These are phyloP conservation scores for Chionis minor DNA, from an alignment of 2,113 vertebrate genomes.

Conservation along the genomic window DNA sequence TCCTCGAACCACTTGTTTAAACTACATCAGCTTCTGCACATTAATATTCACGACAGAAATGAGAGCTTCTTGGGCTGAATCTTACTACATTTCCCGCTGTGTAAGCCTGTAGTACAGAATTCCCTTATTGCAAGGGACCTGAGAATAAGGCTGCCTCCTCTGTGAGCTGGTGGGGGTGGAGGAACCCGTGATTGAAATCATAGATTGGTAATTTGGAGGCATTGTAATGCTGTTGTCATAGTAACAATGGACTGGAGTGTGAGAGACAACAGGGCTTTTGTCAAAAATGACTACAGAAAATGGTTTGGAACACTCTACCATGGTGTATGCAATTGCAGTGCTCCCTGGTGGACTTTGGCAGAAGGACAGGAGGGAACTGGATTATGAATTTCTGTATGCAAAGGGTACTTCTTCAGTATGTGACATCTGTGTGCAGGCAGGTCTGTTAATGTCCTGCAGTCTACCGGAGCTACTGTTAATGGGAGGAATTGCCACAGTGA, in stretches of 20 bases:
- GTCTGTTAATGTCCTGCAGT: not conserved
- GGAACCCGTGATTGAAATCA: not conserved
- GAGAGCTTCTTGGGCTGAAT: not conserved
- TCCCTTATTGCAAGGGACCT: not conserved
- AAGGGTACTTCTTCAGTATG: not conserved
- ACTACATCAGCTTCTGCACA: not conserved
- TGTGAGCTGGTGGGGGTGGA: not conserved
- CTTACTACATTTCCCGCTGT: not conserved
- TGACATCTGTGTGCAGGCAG: not conserved
- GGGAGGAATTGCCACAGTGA: not conserved
- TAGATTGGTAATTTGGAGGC: not conserved
- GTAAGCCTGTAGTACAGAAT: not conserved
- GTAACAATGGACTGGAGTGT: not conserved
- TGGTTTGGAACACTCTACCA: not conserved
- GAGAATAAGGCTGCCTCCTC: not conserved
- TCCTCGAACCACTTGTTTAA: not conserved
- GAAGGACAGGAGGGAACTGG: not conserved
- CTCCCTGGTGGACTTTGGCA: not conserved
- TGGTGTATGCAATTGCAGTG: not conserved
- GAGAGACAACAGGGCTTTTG: conserved; percentile 1
- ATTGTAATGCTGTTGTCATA: not conserved
- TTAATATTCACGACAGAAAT: not conserved
- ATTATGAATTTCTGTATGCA: accelerated
- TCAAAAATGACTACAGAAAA: not conserved
- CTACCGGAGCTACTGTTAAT: not conserved